Evolutionary conservation across 1,140 invertebrate genomes (phyloP).

Genomic region (Pogonognathellus flavescens): DNA sequence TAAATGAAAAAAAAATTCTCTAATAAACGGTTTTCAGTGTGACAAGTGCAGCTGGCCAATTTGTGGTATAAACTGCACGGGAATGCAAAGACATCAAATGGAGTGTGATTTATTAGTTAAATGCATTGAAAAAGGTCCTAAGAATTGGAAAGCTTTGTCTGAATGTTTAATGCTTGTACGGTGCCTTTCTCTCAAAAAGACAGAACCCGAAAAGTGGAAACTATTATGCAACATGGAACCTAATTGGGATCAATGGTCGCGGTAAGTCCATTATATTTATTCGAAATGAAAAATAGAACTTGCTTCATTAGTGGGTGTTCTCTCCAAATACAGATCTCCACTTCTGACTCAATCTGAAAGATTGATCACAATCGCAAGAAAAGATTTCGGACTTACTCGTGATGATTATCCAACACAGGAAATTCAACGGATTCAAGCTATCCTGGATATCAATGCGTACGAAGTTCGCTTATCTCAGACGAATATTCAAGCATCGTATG

Average conservation of each 20-base stretch:
- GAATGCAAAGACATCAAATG: constrained; percentile 40
- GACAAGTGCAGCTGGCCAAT: constrained; percentile 65
- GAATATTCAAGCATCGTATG: constrained; percentile 68
- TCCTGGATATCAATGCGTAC: constrained; percentile 69
- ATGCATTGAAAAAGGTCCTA: not conserved
- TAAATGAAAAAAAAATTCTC: too few relatives aligned
- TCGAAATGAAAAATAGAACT: not conserved
- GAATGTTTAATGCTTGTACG: constrained; percentile 66
- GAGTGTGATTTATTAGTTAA: constrained; percentile 54
- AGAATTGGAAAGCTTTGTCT: constrained; percentile 52
- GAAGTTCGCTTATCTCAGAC: constrained; percentile 65
- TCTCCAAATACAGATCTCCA: constrained; percentile 26
- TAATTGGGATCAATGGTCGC: constrained; percentile 61
- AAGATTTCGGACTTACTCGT: constrained; percentile 64
- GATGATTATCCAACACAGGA: constrained; percentile 65
- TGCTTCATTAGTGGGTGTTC: not conserved
- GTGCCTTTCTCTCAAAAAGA: constrained; percentile 67
- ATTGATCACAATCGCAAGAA: constrained; percentile 61
- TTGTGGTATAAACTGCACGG: constrained; percentile 62
- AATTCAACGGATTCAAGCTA: constrained; percentile 68
- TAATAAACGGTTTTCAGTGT: too few relatives aligned
- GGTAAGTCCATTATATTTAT: constrained; percentile 36
- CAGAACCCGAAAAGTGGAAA: constrained; percentile 61
- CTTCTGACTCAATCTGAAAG: constrained; percentile 16
- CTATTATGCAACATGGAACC: constrained; percentile 61